Evolutionary conservation across 2,888 invertebrate species (phyloP), one percentile per base, ranked within the genome.

Genomic region (Limenitis camilla): DNA sequence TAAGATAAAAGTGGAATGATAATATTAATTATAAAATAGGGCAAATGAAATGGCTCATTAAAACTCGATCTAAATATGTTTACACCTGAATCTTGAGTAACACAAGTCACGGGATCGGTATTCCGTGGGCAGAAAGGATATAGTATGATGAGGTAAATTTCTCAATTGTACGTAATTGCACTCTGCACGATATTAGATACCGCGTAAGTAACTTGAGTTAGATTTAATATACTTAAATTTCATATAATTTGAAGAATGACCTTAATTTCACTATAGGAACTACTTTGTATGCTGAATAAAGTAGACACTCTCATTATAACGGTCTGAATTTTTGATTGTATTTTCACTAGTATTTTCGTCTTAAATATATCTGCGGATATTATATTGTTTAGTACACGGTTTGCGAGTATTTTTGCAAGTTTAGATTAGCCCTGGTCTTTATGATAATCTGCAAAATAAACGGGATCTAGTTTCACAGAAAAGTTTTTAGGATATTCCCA

Each of bases 121-220:
- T 55, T 30, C 47, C 62, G 79, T 81, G 73, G 81, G 80, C 69
- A 68, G 68, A 61, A 61, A 78, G 81, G 81, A 82, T 72, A 79
- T 72, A 74, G 74, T 73, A 74, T 78, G 75, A 79, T 81, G 76
- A 77, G 68, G 78, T 79, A 79, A 81, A 81, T 67, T 73, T 66
- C 66, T 63, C 72, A 73, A 64, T 71, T 72, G 61, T 49, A 5
- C 29, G 30, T 40, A 53, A 53, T 44, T 42, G 44, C 29, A 31
- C 41, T 9, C 36, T 43, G 38, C 10, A 40, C 32, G 42, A 33
- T 31, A 43, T 46, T 40, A n/a, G 35, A 49, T 52, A 31, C 32
- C n/a, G 5, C 31, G 8, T 27, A n/a, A n/a, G 49, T 36, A 50
- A 50, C 43, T 28, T 10, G 40, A 47, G 47, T 47, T 32, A 40